These are phyloP conservation scores for Callionymus lyra DNA, from an alignment of 2,113 vertebrate species.

Conservation along the genomic window DNA sequence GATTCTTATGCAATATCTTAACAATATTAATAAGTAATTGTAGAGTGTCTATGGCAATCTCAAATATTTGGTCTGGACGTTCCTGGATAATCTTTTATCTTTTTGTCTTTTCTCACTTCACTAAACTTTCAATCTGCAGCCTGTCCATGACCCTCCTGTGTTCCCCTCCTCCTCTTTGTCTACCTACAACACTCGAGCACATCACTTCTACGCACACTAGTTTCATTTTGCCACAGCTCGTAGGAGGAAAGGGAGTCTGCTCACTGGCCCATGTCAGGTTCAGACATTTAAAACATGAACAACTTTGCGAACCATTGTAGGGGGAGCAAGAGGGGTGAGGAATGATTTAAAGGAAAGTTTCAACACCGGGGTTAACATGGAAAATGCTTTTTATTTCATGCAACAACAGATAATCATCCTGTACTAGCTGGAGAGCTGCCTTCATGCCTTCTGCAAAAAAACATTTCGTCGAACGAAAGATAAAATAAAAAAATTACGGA, in stretches of 20 bases:
- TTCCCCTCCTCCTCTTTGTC: constrained; percentile 17
- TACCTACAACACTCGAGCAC: constrained; percentile 9
- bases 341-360: constrained; percentile 2
- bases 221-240: constrained; percentile 23
- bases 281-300: constrained; percentile 28
- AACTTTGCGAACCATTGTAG: constrained; percentile 16
- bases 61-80: no score
- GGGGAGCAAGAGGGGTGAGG: background rate
- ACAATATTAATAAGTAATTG: no score
- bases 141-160: constrained; percentile 16
- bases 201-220: constrained; percentile 2
- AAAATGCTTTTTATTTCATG: constrained; percentile 5
- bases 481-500: no score
- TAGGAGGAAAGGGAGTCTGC: constrained; percentile 23
- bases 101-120: constrained; percentile 35
- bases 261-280: constrained; percentile 35
- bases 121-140: constrained; percentile 48
- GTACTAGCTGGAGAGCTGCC: background rate
- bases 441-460: no score
- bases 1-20: no score
- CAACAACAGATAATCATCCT: background rate
- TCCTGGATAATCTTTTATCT: background rate
- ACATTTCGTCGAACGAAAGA: no score
- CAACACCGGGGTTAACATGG: no score
- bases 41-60: no score